Evolutionary conservation across 2,797 vertebrate genomes (phyloP).

Genomic region (Oreochromis mossambicus): DNA sequence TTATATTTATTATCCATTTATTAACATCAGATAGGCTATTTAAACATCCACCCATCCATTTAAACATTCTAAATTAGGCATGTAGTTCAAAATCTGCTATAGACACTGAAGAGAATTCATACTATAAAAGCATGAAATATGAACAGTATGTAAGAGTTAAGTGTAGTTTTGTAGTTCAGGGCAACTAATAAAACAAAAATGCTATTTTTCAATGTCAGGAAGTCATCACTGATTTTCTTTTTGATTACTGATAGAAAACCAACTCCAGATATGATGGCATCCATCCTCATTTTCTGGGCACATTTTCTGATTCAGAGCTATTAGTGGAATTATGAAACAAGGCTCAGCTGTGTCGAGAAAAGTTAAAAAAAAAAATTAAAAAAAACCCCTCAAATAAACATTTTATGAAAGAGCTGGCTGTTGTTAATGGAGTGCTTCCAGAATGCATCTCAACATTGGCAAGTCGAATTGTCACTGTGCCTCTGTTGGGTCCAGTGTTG

Average conservation of each 20-base stretch:
- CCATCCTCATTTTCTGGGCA: conserved; percentile 8
- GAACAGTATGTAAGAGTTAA: neutral
- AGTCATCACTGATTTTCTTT: neutral
- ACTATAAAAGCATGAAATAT: neutral
- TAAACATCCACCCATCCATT: neutral
- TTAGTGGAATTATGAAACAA: conserved; percentile 9
- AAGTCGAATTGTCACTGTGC: conserved; percentile 13
- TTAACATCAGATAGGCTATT: neutral
- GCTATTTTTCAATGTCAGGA: neutral
- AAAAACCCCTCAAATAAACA: neutral
- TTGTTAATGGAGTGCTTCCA: conserved; percentile 38
- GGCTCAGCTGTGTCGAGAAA: conserved; percentile 11
- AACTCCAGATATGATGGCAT: neutral
- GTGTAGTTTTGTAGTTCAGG: neutral
- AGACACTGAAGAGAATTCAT: neutral
- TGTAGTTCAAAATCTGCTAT: neutral
- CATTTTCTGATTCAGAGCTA: conserved; percentile 16
- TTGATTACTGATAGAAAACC: neutral
- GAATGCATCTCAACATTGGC: conserved; percentile 33
- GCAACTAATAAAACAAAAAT: neutral
- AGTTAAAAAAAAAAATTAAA: neutral
- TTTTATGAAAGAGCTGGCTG: conserved; percentile 45
- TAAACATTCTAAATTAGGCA: neutral
- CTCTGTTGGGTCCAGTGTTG: conserved; percentile 13
- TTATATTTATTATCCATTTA: neutral